These are phyloP conservation scores for Hecatera dysodea DNA, from an alignment of 2,888 invertebrate species.

Conservation along the genomic window DNA sequence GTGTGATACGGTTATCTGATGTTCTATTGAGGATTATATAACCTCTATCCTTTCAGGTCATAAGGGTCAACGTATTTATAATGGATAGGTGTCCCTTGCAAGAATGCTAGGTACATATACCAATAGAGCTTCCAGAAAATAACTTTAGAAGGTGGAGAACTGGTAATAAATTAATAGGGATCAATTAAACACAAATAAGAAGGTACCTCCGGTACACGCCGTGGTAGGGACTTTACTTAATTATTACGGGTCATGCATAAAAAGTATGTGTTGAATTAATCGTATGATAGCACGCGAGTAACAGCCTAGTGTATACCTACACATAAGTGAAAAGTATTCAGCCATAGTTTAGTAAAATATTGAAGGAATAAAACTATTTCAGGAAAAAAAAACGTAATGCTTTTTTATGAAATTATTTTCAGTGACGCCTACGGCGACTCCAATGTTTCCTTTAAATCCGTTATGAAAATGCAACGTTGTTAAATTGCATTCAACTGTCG, in stretches of 20 bases:
- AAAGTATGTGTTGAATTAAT: slow-evolving; percentile 65
- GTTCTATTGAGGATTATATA: too few relatives aligned
- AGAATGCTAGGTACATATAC: not conserved
- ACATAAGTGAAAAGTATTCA: slow-evolving; percentile 12
- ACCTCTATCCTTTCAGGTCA: too few relatives aligned
- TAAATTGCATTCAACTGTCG: slow-evolving; percentile 35
- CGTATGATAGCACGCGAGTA: slow-evolving; percentile 62
- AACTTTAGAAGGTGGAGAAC: not conserved
- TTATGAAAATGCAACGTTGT: slow-evolving; percentile 18
- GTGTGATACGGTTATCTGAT: too few relatives aligned
- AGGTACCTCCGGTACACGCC: slow-evolving; percentile 3
- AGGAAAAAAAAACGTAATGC: not conserved
- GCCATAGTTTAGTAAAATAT: slow-evolving; percentile 10
- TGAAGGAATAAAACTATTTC: slow-evolving; percentile 4
- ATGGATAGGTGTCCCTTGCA: not conserved
- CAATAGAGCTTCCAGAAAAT: not conserved
- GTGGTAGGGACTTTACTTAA: slow-evolving; percentile 51
- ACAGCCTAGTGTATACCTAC: slow-evolving; percentile 25
- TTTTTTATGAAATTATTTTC: slow-evolving; percentile 34
- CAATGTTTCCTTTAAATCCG: not conserved
- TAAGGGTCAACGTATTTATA: not conserved
- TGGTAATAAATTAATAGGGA: slow-evolving; percentile 2
- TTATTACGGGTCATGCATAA: slow-evolving; percentile 69
- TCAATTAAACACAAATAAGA: slow-evolving; percentile 36
- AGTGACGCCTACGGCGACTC: not conserved